A percentile compares a stretch with the other conserved stretches of the same genome.
Conservation (phyloP, 53 echinoderm and acorn worm species). For the Hippasteria phrygiana region DNA sequence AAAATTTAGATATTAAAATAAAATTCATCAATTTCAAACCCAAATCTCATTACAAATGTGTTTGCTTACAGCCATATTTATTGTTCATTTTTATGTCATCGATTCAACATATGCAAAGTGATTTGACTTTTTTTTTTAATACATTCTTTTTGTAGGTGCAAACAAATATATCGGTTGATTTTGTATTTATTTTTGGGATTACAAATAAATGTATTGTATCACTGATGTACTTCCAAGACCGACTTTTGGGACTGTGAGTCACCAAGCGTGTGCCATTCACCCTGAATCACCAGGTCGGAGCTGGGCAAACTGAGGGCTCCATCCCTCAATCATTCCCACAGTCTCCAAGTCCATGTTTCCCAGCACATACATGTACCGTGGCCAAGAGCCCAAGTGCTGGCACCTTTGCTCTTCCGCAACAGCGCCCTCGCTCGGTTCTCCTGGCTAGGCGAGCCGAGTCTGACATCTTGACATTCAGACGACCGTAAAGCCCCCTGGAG, state of each 20-base stretch:
- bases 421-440: constrained; percentile 49
- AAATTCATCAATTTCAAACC: too few species aligned
- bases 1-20: too few species aligned
- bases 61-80: too few species aligned
- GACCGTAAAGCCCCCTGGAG: not conserved
- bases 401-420: not conserved
- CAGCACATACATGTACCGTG: not conserved
- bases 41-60: too few species aligned
- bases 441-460: not conserved
- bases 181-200: too few species aligned
- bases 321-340: not conserved
- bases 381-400: not conserved
- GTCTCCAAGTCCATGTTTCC: constrained; percentile 2
- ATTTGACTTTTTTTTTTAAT: too few species aligned
- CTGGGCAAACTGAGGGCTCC: constrained; percentile 23
- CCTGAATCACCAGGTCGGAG: constrained; percentile 11
- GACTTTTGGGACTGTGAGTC: constrained; percentile 14
- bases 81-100: too few species aligned
- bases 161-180: too few species aligned
- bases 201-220: too few species aligned
- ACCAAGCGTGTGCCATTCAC: not conserved
- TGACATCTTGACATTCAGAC: constrained; percentile 2
- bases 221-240: not conserved
- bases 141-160: too few species aligned
- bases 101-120: too few species aligned